Conservation (phyloP, 1,140 invertebrate genomes). For the Marisa cornuarietis region DNA sequence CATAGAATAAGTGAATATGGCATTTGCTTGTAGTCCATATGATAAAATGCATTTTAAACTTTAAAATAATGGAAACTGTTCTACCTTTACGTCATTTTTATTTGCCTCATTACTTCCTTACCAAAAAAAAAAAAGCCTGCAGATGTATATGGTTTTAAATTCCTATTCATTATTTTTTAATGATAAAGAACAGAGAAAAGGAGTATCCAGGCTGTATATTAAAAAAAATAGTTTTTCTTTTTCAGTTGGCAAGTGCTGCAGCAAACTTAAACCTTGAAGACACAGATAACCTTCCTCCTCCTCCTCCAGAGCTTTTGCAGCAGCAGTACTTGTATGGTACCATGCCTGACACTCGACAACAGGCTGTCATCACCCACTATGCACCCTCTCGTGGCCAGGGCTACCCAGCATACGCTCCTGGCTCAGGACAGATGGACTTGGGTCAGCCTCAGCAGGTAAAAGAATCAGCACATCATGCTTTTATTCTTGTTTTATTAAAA, state of each 20-base stretch:
- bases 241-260: conserved; percentile 48
- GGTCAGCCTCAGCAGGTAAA: conserved; percentile 43
- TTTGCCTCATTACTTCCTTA: too few species aligned
- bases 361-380: conserved; percentile 44
- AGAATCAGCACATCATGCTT: not conserved
- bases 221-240: conserved; percentile 20
- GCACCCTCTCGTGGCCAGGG: conserved; percentile 37
- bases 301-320: conserved; percentile 55
- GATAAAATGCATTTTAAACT: too few species aligned
- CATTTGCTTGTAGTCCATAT: too few species aligned
- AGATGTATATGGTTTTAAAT: too few species aligned
- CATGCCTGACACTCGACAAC: conserved; percentile 53
- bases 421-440: conserved; percentile 41
- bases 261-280: conserved; percentile 46
- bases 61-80: too few species aligned
- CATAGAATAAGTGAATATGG: too few species aligned
- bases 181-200: too few species aligned
- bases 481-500: too few species aligned
- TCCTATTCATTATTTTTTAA: too few species aligned
- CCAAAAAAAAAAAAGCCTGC: too few species aligned
- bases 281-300: conserved; percentile 49
- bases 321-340: conserved; percentile 60
- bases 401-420: conserved; percentile 44
- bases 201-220: not conserved
- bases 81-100: too few species aligned